Evolutionary conservation across 2,888 invertebrate genomes (phyloP).

Genomic region (Antheraea yamamai): DNA sequence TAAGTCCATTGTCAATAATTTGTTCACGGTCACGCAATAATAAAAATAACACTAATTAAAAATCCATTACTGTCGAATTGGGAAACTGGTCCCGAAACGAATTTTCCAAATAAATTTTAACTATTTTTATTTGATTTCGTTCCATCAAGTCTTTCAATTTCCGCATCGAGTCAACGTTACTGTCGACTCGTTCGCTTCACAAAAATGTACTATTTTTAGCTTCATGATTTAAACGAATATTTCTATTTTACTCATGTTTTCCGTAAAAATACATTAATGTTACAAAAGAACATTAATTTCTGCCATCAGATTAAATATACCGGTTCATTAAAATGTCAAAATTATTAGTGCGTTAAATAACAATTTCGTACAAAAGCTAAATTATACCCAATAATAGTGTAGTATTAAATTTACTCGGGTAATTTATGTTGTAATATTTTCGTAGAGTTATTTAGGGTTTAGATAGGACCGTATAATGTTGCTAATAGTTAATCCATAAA

Average conservation of each 20-base stretch:
- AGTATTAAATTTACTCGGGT: neutral
- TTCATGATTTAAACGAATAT: neutral
- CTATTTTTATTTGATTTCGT: constrained; percentile 22
- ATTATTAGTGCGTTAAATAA: constrained; percentile 4
- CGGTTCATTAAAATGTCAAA: constrained; percentile 2
- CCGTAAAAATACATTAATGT: neutral
- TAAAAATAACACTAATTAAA: neutral
- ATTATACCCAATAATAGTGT: constrained; percentile 7
- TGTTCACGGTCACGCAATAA: neutral
- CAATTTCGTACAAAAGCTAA: neutral
- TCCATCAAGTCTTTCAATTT: constrained; percentile 30
- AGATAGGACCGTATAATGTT: neutral
- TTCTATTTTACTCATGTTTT: neutral
- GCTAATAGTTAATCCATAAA: neutral
- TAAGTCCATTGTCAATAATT: neutral
- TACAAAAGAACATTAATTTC: neutral
- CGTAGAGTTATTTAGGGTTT: neutral
- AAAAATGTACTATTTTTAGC: constrained; percentile 17
- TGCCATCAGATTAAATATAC: constrained; percentile 4
- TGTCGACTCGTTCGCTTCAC: constrained; percentile 17
- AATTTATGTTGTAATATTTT: neutral
- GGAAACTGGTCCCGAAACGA: neutral
- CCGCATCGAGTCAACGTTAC: constrained; percentile 22
- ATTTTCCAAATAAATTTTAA: constrained; percentile 8
- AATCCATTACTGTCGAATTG: no score